Percentiles rank a stretch among this genome's conserved stretches.
These are phyloP conservation scores for Recurvirostra avosetta DNA, from an alignment of 2,113 vertebrate genomes.

Conservation along the genomic window DNA sequence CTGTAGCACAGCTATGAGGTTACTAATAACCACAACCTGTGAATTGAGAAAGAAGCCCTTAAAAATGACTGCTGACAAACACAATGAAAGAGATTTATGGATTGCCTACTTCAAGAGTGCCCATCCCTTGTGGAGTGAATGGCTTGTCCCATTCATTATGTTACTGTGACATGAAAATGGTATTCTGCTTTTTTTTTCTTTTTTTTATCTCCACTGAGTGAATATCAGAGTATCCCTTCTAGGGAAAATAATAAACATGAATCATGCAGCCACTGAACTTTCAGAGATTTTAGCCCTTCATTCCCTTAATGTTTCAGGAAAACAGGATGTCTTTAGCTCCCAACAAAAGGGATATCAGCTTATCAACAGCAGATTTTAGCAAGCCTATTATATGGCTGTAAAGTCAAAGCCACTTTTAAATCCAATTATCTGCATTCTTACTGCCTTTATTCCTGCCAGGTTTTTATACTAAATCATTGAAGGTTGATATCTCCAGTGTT, in stretches of 20 bases:
- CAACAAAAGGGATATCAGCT: conserved; percentile 16
- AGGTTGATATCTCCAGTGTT: conserved; percentile 8
- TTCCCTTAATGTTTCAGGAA: conserved; percentile 30
- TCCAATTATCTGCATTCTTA: conserved; percentile 58
- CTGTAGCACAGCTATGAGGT: not conserved
- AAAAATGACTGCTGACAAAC: conserved; percentile 36
- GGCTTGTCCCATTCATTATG: conserved; percentile 23
- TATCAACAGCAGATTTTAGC: conserved; percentile 19
- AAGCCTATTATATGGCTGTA: not conserved
- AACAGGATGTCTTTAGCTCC: conserved; percentile 33
- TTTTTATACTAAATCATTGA: conserved; percentile 49
- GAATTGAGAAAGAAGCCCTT: conserved; percentile 27
- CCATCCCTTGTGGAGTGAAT: not conserved
- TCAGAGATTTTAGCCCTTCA: not conserved
- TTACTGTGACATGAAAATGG: not conserved
- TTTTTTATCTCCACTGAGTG: not conserved
- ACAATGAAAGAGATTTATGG: conserved; percentile 11
- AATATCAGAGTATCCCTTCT: not conserved
- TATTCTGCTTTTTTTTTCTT: not conserved
- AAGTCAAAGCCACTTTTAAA: conserved; percentile 53
- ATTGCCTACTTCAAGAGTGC: not conserved
- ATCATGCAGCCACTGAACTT: conserved; percentile 1
- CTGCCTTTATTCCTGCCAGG: conserved; percentile 49
- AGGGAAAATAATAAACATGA: conserved; percentile 41
- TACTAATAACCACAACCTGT: conserved; percentile 35